Base-by-base conservation (phyloP, 2,113 vertebrate genomes). In the Peromyscus polionotus region DNA sequence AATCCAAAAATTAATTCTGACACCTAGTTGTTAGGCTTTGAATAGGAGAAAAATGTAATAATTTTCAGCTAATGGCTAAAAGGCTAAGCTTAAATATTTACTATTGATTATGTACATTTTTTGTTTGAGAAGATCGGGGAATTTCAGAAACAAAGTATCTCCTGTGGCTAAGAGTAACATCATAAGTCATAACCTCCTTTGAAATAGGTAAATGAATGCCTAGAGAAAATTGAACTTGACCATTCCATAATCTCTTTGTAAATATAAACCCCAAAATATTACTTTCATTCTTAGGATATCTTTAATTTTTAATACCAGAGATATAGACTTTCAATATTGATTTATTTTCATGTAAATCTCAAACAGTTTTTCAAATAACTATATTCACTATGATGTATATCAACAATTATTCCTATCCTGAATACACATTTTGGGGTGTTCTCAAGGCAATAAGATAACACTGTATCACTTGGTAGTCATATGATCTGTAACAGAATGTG, bases 131-230 rank as follows among this genome's bases (percentile, higher is more conserved):
- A 24, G 26, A 86, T 90, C 76, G 42, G 48, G 76, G 10, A 86
- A 76, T 91, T 95, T 90, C 83, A 91, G 31, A 88, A 96, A 87
- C 85, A 96, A 87, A 94, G 84, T 36, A 33, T 5, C 33, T 79
- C 65, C 68, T 95, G 26, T 84, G 57, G 17, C 77, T 70, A n/a
- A 75, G 3, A 96, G 73, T 31, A 89, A 48, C 59, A 94, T 5
- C 0, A 72, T 31, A 88, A 48, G 9, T 70, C 72, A n/a, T 36
- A 87, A 87, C 22, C 63, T 73, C 77, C 63, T 88, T 79, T 39
- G 88, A 90, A 81, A 67, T 70, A 76, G 85, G 28, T 73, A 76
- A 89, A 83, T 70, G 72, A 85, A 59, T 81, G 22, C 28, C 42
- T 48, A 70, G 36, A 45, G 79, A 95, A 86, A 86, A 20, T 39